Evolutionary conservation across 2,113 vertebrate genomes (phyloP).

Genomic region (Silurus glanis): DNA sequence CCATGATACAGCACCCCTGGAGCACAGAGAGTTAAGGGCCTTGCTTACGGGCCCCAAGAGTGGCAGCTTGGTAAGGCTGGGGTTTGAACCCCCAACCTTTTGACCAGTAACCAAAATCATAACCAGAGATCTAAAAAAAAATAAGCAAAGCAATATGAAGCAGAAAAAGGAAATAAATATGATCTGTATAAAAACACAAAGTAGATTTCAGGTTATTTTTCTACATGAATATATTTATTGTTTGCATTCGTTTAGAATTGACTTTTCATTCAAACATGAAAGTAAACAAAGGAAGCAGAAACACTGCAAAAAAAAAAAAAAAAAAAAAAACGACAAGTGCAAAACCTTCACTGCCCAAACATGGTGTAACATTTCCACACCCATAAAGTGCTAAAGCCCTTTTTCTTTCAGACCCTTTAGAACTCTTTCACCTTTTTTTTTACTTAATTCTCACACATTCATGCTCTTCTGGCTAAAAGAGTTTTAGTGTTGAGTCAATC

Average conservation of each 20-base stretch:
- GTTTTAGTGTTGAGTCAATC: background rate
- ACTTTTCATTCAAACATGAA: constrained; percentile 16
- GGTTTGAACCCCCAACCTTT: no score
- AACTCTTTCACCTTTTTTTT: background rate
- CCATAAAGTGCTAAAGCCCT: background rate
- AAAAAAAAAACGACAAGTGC: background rate
- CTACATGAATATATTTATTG: constrained; percentile 29
- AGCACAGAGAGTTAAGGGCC: no score
- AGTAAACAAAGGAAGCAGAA: constrained; percentile 7
- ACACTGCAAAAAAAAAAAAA: background rate
- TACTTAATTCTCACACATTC: background rate
- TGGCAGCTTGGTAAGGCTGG: no score
- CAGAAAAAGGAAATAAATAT: no score
- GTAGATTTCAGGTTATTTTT: background rate
- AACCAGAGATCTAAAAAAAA: no score
- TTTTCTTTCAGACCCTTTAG: background rate
- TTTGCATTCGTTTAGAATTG: constrained; percentile 15
- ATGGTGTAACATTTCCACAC: background rate
- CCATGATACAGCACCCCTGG: no score
- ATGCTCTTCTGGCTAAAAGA: constrained; percentile 13
- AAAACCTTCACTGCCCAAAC: background rate
- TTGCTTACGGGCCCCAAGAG: no score
- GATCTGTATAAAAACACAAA: background rate
- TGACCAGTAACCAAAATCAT: no score
- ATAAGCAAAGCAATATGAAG: no score